Conservation (phyloP, 1,140 invertebrate species). For the Drosophila equinoxialis region DNA sequence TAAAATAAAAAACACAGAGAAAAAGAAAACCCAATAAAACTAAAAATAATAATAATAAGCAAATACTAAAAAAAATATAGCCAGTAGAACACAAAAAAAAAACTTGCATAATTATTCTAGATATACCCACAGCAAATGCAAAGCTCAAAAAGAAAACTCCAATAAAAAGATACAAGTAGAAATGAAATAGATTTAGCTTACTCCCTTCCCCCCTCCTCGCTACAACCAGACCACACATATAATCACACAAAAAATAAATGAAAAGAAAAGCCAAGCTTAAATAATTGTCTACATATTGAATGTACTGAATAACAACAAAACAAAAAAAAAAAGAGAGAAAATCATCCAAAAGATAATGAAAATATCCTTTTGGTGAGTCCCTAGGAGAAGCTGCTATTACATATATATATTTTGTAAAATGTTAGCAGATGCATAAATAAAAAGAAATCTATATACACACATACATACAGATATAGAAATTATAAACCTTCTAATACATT, state of each 20-base stretch:
- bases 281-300: conserved; percentile 35
- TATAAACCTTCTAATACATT: neutral
- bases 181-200: conserved; percentile 4
- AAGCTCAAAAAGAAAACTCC: conserved; percentile 21
- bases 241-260: conserved; percentile 22
- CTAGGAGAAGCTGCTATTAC: conserved; percentile 29
- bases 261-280: conserved; percentile 37
- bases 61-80: conserved; percentile 1
- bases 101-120: neutral
- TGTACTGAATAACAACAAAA: conserved; percentile 38
- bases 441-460: conserved; percentile 15
- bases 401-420: conserved; percentile 53
- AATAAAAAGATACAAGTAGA: conserved; percentile 39
- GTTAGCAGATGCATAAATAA: conserved; percentile 37
- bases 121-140: conserved; percentile 15
- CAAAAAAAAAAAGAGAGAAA: neutral
- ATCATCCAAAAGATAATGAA: conserved; percentile 23
- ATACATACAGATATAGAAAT: conserved; percentile 13
- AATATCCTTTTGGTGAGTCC: conserved; percentile 18
- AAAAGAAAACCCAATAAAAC: conserved; percentile 17
- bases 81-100: neutral
- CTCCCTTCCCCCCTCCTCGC: neutral
- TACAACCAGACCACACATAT: neutral
- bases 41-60: conserved; percentile 10
- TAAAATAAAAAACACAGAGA: conserved; percentile 30